Evolutionary conservation across 2,888 invertebrate genomes (phyloP).

Genomic region (Calameuta idolon): DNA sequence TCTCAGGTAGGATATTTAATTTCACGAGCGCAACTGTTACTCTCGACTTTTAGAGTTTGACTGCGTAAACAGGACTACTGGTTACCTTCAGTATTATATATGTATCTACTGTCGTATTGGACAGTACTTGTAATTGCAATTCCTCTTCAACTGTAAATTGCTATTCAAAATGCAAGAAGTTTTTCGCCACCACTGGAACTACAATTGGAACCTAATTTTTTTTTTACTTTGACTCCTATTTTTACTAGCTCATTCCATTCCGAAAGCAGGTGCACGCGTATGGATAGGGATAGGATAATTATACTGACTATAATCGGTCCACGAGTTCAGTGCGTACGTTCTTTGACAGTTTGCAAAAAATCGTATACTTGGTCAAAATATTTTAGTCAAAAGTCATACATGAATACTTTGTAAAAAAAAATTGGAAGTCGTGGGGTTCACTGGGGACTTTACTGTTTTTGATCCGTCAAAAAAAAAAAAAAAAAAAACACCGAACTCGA

Average conservation of each 20-base stretch:
- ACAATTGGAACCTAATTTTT: neutral
- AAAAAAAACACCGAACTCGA: too few species aligned
- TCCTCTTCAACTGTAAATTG: neutral
- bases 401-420: too few species aligned
- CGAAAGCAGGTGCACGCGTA: neutral
- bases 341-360: too few species aligned
- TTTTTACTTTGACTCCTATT: neutral
- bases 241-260: neutral
- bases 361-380: too few species aligned
- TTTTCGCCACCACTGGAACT: neutral
- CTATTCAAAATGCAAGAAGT: neutral
- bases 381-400: too few species aligned
- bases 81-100: slow-evolving; percentile 3
- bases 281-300: neutral
- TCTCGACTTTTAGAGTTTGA: slow-evolving; percentile 10
- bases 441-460: too few species aligned
- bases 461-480: too few species aligned
- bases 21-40: slow-evolving; percentile 8
- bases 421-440: too few species aligned
- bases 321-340: too few species aligned
- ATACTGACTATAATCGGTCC: neutral
- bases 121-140: slow-evolving; percentile 21
- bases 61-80: slow-evolving; percentile 10
- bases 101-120: slow-evolving; percentile 14
- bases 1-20: slow-evolving; percentile 26